Evolutionary conservation across 1,140 invertebrate genomes (phyloP), one percentile per base, ranked within the genome.

Genomic region (Brachionus paranguensis): DNA sequence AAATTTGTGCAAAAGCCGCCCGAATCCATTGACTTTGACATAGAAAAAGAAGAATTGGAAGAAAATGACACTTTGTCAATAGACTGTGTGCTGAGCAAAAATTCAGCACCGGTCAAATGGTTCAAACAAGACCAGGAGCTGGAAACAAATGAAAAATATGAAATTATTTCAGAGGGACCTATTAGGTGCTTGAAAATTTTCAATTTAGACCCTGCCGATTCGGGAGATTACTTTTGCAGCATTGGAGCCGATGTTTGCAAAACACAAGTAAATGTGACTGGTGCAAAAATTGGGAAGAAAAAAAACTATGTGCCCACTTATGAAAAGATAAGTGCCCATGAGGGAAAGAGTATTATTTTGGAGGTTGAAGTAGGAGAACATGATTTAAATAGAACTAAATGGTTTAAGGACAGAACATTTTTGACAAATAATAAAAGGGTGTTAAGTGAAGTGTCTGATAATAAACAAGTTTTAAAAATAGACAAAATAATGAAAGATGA

Each of bases 161-260:
- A 83, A 29, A 68, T 83, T n/a, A 83, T 83, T 14, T 27, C 41
- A 12, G 79, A 83, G 10, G 79, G 79, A 6, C 60, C 79, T 10
- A 83, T 83, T 20, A 11, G 20, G 2, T 83, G 79, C n/a, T 20
- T 83, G n/a, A 27, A 68, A n/a, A 24, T 83, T 37, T 64, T 45
- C 47, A 27, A 68, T 72, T n/a, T 72, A 33, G 27, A 83, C 17
- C 2, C 11, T 17, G 27, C 11, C 0, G 79, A 83, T 53, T 12
- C 41, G 6, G 60, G 20, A 8, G 20, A 68, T 43, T 83, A 70
- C 37, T 50, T n/a, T 68, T 68, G 55, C 70, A 68, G 55, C 14
- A 50, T 83, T 8, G 78, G 78, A 2, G 29, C 78, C 3, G 53
- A 81, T 41, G 78, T 81, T 10, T 60, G 33, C 8, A 60, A 81